Evolutionary conservation across 2,888 invertebrate species (phyloP).

Genomic region (Synergus japonicus): DNA sequence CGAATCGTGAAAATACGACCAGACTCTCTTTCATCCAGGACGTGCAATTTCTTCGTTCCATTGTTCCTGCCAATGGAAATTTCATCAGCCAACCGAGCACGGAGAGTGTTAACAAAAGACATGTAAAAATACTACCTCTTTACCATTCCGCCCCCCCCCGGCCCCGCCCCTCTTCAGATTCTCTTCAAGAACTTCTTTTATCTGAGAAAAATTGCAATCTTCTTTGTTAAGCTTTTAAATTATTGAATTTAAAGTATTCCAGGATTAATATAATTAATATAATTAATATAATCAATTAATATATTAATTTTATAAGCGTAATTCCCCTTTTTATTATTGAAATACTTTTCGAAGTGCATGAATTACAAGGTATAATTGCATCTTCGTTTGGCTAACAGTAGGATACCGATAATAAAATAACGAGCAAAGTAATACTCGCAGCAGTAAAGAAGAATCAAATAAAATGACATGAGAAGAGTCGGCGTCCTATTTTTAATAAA

Average conservation of each 20-base stretch:
- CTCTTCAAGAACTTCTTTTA: neutral
- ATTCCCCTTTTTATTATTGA: neutral
- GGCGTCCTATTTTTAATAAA: neutral
- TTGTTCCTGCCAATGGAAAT: slow-evolving; percentile 28
- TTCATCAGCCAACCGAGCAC: slow-evolving; percentile 18
- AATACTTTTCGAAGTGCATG: neutral
- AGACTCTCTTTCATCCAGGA: slow-evolving; percentile 12
- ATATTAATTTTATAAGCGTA: neutral
- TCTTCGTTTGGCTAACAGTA: neutral
- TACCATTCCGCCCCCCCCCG: neutral
- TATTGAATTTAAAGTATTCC: neutral
- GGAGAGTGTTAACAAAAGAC: slow-evolving; percentile 20
- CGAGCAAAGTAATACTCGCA: neutral
- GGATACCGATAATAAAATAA: slow-evolving; percentile 7
- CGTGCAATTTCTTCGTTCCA: slow-evolving; percentile 17
- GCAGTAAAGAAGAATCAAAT: neutral
- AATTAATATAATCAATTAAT: too few species aligned
- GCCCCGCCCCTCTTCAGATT: neutral
- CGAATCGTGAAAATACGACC: slow-evolving; percentile 30
- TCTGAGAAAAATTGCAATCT: neutral
- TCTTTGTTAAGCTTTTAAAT: neutral
- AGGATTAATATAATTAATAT: too few species aligned
- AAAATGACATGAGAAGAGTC: neutral
- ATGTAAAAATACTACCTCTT: neutral
- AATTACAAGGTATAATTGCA: neutral